A percentile compares a stretch with the other conserved stretches of the same genome.
These are phyloP conservation scores for Eretmochelys imbricata DNA, from an alignment of 2,113 vertebrate species.

Conservation along the genomic window DNA sequence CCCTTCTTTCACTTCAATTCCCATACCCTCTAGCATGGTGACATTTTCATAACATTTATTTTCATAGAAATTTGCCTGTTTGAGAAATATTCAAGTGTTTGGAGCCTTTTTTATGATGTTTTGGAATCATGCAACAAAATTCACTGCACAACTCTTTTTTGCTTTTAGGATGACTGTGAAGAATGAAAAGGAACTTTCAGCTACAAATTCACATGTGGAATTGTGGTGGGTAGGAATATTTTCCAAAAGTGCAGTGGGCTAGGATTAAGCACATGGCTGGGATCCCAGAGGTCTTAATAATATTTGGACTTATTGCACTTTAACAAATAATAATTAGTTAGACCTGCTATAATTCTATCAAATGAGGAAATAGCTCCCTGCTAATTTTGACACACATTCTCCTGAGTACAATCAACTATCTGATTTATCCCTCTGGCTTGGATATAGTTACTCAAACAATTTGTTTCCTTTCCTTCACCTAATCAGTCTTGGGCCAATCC, in stretches of 20 bases:
- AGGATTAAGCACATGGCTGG: background rate
- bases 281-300: background rate
- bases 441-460: background rate
- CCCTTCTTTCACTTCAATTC: background rate
- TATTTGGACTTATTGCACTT: background rate
- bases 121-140: background rate
- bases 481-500: background rate
- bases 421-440: background rate
- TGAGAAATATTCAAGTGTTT: background rate
- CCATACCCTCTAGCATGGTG: background rate
- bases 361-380: background rate
- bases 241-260: background rate
- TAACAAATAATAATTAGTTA: background rate
- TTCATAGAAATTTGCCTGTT: background rate
- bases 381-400: background rate
- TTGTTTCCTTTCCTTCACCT: background rate
- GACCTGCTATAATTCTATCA: background rate
- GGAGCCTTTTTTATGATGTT: background rate
- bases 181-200: background rate
- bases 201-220: background rate
- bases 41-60: background rate
- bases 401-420: background rate
- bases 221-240: background rate
- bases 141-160: background rate
- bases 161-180: background rate